Percentiles rank a stretch among this genome's conserved stretches.
Conservation (phyloP, 1,140 invertebrate genomes). For the Nasonia vitripennis region DNA sequence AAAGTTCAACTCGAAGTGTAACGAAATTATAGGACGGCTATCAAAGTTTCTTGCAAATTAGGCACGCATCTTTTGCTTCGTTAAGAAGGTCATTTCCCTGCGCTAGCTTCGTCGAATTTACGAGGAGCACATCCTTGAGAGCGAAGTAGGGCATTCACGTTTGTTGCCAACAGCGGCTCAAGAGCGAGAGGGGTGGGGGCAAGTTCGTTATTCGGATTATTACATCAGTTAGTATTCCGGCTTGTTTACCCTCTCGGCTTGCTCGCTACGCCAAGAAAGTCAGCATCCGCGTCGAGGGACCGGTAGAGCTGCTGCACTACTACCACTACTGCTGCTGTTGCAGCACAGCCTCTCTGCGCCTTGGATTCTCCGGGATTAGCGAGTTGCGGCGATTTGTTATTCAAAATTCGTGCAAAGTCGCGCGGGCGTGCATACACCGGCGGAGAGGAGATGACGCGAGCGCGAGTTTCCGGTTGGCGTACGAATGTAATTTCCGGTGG, state of each 20-base stretch:
- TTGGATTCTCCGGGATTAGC: conserved; percentile 56
- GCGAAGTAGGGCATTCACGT: conserved; percentile 6
- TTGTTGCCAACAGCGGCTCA: conserved; percentile 25
- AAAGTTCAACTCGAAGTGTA: conserved; percentile 21
- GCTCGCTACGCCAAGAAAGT: conserved; percentile 27
- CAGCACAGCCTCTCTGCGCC: not conserved
- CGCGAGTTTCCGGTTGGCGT: conserved; percentile 56
- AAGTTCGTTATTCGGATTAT: conserved; percentile 53
- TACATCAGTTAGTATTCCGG: conserved; percentile 51
- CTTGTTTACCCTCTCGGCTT: conserved; percentile 44
- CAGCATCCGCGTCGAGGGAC: not conserved
- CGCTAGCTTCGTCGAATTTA: conserved; percentile 18
- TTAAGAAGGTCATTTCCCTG: conserved; percentile 41
- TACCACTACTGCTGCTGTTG: not conserved
- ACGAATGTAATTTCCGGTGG: conserved; percentile 64
- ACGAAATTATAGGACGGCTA: conserved; percentile 40
- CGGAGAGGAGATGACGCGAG: not conserved
- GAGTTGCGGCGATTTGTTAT: conserved; percentile 63
- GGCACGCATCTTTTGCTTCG: conserved; percentile 45
- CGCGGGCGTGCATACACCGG: conserved; percentile 20
- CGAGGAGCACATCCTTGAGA: conserved; percentile 10
- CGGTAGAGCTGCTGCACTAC: too few species aligned
- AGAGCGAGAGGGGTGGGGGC: not conserved
- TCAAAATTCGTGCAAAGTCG: conserved; percentile 65
- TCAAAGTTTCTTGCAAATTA: conserved; percentile 50